phyloP scores from a whole-genome alignment of 2,113 vertebrate species.

The Eolophus roseicapilla region DNA sequence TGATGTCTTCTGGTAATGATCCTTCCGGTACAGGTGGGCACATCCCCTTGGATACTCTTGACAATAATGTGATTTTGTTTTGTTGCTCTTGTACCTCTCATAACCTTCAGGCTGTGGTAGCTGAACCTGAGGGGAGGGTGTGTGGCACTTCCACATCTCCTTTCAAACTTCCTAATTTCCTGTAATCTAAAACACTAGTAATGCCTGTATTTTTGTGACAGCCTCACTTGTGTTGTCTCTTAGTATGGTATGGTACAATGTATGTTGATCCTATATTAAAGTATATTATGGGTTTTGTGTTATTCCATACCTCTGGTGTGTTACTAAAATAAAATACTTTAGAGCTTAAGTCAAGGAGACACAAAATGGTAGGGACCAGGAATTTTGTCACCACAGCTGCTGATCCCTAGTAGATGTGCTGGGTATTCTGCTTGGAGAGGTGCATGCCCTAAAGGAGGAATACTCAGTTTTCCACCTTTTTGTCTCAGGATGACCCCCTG shows the following conservation, averaged over 20 bases:
- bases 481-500: background rate
- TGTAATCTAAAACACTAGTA: background rate
- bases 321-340: background rate
- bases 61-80: background rate
- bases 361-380: background rate
- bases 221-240: background rate
- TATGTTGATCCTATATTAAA: background rate
- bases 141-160: background rate
- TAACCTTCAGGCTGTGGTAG: background rate
- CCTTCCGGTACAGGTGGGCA: background rate
- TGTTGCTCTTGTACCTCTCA: background rate
- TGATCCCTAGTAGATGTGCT: background rate
- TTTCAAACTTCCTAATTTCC: background rate
- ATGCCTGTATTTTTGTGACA: background rate
- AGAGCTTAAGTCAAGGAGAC: background rate
- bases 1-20: background rate
- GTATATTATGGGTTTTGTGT: background rate
- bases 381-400: background rate
- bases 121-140: background rate
- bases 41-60: background rate
- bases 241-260: background rate
- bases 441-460: background rate
- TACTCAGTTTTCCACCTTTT: background rate
- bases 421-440: background rate
- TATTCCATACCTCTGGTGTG: background rate